These are phyloP conservation scores for Cheilosia impressa DNA, from an alignment of 2,888 invertebrate genomes.

Conservation along the genomic window DNA sequence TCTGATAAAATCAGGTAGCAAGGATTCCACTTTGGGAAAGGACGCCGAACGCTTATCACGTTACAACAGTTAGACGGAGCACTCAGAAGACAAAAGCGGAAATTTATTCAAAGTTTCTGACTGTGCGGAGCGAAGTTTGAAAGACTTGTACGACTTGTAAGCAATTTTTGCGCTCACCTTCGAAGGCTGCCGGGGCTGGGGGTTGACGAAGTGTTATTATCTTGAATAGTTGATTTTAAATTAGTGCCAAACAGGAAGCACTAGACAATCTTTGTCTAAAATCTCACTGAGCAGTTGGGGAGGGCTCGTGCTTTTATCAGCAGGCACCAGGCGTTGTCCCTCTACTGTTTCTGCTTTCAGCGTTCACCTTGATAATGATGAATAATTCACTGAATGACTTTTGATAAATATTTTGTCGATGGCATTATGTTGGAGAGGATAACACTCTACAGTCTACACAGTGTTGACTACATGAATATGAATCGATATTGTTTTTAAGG, in stretches of 20 bases:
- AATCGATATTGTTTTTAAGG: constrained; percentile 1
- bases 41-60: constrained; percentile 23
- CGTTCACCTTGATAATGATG: constrained; percentile 45
- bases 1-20: constrained; percentile 43
- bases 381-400: constrained; percentile 63
- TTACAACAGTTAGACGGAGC: constrained; percentile 16
- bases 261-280: constrained; percentile 46
- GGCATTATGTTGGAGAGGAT: background rate
- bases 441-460: background rate
- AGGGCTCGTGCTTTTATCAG: background rate
- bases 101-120: constrained; percentile 54
- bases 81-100: constrained; percentile 34
- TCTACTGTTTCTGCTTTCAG: background rate
- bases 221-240: constrained; percentile 52
- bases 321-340: background rate
- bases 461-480: background rate
- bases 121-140: constrained; percentile 20
- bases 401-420: constrained; percentile 58
- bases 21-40: constrained; percentile 10
- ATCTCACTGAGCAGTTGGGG: constrained; percentile 28
- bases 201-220: constrained; percentile 49
- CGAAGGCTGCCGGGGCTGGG: background rate
- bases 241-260: constrained; percentile 46
- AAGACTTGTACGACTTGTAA: constrained; percentile 33
- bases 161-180: constrained; percentile 41